Base-by-base conservation (phyloP, 1,140 invertebrate species). In the Brachionus plicatilis region DNA sequence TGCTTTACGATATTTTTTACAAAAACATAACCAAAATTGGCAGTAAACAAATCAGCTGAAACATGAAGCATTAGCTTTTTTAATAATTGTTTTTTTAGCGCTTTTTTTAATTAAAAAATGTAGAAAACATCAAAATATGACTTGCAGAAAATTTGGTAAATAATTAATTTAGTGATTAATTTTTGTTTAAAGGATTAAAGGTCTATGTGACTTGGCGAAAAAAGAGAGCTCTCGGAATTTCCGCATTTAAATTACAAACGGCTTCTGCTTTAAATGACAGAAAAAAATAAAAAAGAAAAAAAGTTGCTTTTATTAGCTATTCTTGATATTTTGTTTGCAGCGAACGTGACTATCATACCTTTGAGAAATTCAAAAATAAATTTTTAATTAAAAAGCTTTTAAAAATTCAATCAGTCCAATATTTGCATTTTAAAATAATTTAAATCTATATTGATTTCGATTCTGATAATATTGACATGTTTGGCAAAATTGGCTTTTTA, bases 41-140 rank as follows among this genome's bases (percentile, higher is more conserved):
- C 53, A 60, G 53, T 60, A 60, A 60, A 60, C 11, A 60, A 60
- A 60, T 60, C 2, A 60, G 1, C 20, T 60, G 20, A 60, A 60
- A 24, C 53, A 60, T 60, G 53, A 60, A 60, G 3, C 53, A 60
- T 60, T 60, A 60, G 53, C 12, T 33, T 41, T 68, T 68, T 33
- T 68, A 33, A 33, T 68, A 68, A 41, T 72, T 72, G 68, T 72
- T 72, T 72, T 72, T 72, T n/a, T 72, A 72, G 68, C 68, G 68
- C 68, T 72, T 72, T 72, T 72, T 72, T 72, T 72, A 72, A 72
- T 72, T 72, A 72, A 43, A 72, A 72, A 72, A 72, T 45, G 37
- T 45, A 43, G 6, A n/a, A 72, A 43, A 43, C 33, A 43, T 33
- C 27, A 33, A 68, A 33, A 33, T 37, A 43, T 43, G 17, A 43